Evolutionary conservation across 2,888 invertebrate genomes (phyloP), one percentile per base, ranked within the genome.

Genomic region (Pocota personata): DNA sequence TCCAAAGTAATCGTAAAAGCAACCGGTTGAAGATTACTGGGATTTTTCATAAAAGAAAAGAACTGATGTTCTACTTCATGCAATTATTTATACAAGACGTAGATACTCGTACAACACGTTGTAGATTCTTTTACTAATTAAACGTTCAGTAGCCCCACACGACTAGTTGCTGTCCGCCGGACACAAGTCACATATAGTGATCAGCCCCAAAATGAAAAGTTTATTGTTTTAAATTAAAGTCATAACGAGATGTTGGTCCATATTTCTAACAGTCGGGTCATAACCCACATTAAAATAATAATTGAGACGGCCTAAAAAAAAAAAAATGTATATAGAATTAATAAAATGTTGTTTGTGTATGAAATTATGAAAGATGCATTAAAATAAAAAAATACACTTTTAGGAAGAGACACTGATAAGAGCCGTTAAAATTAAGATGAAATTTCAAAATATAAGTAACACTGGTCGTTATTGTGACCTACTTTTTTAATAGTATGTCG

Each of bases 201-300:
- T 46, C 5, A 24, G 21, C n/a, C 14, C 10, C 14, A 30, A 64
- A 46, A 32, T 8, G 1, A 12, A 48, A 46, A 10, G 8, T 52
- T 50, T 66, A 50, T 24, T 55, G 35, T 48, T 43, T 48, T 16
- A 14, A 55, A 57, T 57, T 12, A 58, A 50, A 67, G 21, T 24
- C 43, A 32, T 30, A 67, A 77, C 40, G 67, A 60, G 67, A 58
- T 67, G 67, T 40, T 64, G 46, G 48, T 77, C 67, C 37, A 77
- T 52, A 60, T 60, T 69, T 77, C 58, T 50, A 37, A 8, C 69
- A 60, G 60, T 21, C 60, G 24, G 66, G 77, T 77, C 77, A 43
- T 19, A 32, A 60, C 67, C 69, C 24, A 48, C 16, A 69, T 60
- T 12, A 60, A 52, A 35, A 30, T 60, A 40, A 77, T 67, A 27